Conservation (phyloP, 2,797 vertebrate species). For the Eulemur coronatus region DNA sequence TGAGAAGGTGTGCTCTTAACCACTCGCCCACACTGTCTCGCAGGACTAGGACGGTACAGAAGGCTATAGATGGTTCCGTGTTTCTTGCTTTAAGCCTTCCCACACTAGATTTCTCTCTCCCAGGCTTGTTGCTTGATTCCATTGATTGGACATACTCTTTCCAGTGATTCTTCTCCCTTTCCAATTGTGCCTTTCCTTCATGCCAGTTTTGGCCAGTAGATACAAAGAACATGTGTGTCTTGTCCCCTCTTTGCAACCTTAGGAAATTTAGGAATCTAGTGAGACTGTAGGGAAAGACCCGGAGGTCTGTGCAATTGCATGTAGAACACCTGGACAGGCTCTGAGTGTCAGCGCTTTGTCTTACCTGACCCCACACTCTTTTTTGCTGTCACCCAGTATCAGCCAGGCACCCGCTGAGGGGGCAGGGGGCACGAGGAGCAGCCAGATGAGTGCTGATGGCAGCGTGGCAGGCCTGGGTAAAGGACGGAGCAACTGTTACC, state of each 20-base stretch:
- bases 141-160: background rate
- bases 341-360: no score
- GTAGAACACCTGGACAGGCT: background rate
- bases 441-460: background rate
- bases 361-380: background rate
- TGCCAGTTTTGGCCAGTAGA: background rate
- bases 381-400: background rate
- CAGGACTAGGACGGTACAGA: no score
- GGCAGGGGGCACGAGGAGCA: no score
- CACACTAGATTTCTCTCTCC: background rate
- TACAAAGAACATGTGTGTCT: background rate
- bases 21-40: fast-evolving
- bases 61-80: background rate
- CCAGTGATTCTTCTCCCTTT: background rate
- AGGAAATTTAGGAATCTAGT: background rate
- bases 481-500: background rate
- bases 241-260: background rate
- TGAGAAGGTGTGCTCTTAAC: background rate
- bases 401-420: background rate
- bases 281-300: background rate
- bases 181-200: background rate
- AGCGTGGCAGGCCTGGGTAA: no score
- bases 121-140: background rate
- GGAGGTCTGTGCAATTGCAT: fast-evolving
- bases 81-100: background rate